These are phyloP conservation scores for Cheilosia urbana DNA, from an alignment of 2,888 invertebrate species.

Conservation along the genomic window DNA sequence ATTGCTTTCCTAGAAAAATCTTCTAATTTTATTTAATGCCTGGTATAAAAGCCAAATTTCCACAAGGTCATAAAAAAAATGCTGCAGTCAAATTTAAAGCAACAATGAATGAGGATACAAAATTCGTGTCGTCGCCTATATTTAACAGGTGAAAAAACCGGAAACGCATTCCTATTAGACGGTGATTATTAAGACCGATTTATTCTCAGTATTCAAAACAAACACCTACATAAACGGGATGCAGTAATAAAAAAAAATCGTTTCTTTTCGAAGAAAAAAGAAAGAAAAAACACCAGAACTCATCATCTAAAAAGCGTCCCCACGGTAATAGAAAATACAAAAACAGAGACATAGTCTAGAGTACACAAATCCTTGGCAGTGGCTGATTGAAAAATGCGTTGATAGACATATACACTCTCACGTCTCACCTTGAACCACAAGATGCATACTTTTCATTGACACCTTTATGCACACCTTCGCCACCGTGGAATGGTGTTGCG, in stretches of 20 bases:
- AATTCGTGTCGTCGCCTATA: neutral
- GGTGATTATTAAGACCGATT: conserved; percentile 27
- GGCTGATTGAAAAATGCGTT: conserved; percentile 81
- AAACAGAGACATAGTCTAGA: conserved; percentile 56
- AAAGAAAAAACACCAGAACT: conserved; percentile 52
- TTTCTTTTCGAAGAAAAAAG: neutral
- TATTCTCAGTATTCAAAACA: conserved; percentile 32
- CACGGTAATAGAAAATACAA: conserved; percentile 28
- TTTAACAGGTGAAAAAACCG: conserved; percentile 1
- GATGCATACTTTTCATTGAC: conserved; percentile 60
- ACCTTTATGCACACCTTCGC: conserved; percentile 67
- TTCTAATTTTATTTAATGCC: too few species aligned
- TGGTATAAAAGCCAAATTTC: too few species aligned
- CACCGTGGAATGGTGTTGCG: conserved; percentile 5
- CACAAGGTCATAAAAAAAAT: neutral
- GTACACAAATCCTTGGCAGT: conserved; percentile 80
- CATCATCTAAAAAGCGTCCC: conserved; percentile 47
- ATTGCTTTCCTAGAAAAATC: too few species aligned
- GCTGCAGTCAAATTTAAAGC: neutral
- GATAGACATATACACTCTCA: conserved; percentile 76
- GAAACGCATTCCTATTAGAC: conserved; percentile 9
- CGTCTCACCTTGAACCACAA: conserved; percentile 81
- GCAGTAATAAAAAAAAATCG: conserved; percentile 21
- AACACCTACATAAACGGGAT: conserved; percentile 17
- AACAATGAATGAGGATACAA: neutral